A percentile compares a stretch with the other conserved stretches of the same genome.
These are phyloP conservation scores for Lates calcarifer DNA, from an alignment of 2,113 vertebrate species.

Conservation along the genomic window DNA sequence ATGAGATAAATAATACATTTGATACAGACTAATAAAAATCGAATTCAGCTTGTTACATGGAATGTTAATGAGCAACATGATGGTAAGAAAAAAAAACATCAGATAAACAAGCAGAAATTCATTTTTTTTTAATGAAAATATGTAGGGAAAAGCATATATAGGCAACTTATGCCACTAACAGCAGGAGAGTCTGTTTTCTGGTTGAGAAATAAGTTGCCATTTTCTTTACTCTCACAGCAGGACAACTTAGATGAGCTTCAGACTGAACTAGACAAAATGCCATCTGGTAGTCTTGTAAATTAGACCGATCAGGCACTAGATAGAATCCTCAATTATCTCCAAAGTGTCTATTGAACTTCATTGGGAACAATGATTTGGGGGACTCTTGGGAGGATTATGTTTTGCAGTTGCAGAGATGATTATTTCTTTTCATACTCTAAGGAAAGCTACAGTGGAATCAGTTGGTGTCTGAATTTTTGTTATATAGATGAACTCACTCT, in stretches of 20 bases:
- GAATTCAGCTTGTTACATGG: neutral
- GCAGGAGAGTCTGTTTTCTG: too few relatives aligned
- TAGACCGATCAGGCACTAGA: neutral
- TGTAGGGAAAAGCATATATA: too few relatives aligned
- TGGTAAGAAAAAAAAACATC: neutral
- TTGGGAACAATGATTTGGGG: too few relatives aligned
- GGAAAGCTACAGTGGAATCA: too few relatives aligned
- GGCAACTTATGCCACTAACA: too few relatives aligned
- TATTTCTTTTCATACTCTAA: neutral
- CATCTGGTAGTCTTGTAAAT: neutral
- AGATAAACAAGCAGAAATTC: too few relatives aligned
- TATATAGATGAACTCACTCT: neutral
- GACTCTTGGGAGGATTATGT: neutral
- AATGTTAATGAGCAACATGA: neutral
- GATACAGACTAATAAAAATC: neutral
- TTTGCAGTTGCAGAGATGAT: neutral
- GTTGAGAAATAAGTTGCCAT: too few relatives aligned
- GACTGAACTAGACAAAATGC: neutral
- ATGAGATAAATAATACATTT: neutral
- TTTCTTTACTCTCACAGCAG: too few relatives aligned
- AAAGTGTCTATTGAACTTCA: too few relatives aligned
- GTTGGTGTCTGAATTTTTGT: neutral
- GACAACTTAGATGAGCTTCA: neutral
- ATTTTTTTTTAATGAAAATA: too few relatives aligned
- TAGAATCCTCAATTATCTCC: too few relatives aligned